Conservation (phyloP, 2,113 vertebrate species). For the Hippotragus niger region DNA sequence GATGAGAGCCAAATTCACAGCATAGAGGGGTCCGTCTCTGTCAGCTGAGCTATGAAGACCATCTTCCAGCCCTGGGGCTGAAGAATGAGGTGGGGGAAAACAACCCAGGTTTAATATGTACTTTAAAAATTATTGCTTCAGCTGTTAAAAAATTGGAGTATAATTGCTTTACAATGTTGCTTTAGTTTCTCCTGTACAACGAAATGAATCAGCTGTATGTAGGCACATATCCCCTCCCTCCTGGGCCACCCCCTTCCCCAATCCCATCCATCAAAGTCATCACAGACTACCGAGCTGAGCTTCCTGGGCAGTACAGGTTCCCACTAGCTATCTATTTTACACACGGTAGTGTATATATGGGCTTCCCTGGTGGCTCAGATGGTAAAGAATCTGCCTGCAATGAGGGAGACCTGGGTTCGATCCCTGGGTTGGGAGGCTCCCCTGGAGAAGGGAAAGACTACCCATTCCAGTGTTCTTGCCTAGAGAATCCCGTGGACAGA, state of each 20-base stretch:
- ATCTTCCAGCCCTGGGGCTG: neutral
- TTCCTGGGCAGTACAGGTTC: neutral
- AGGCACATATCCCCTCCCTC: neutral
- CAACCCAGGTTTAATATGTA: neutral
- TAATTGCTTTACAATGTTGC: neutral
- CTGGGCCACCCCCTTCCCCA: neutral
- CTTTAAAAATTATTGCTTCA: neutral
- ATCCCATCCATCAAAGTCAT: neutral
- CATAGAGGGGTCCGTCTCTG: fast-evolving
- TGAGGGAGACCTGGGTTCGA: neutral
- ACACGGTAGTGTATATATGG: neutral
- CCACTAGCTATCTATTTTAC: neutral
- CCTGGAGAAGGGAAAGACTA: neutral
- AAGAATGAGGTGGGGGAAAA: neutral
- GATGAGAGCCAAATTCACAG: neutral
- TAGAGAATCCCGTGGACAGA: neutral
- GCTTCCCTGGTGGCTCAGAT: neutral
- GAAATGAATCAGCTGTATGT: neutral
- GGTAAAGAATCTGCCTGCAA: neutral
- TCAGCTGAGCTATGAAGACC: neutral
- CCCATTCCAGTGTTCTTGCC: neutral
- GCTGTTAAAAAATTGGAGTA: neutral
- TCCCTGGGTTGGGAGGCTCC: neutral
- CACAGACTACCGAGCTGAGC: neutral
- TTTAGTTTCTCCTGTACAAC: neutral